These are phyloP conservation scores for Caenorhabditis panamensis DNA, from an alignment of 2,888 invertebrate genomes.

Conservation along the genomic window DNA sequence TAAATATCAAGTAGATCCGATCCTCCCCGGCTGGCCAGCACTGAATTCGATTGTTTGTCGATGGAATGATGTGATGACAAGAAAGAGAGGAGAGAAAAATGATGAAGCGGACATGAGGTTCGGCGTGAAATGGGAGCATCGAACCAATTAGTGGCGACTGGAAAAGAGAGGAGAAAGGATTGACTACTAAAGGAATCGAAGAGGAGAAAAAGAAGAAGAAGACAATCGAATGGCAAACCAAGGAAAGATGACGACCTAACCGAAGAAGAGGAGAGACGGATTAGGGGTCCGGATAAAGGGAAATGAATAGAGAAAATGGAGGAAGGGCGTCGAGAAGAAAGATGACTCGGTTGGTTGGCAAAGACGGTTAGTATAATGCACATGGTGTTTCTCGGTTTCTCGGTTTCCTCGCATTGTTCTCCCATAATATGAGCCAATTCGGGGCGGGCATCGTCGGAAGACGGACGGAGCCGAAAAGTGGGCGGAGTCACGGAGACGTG, in stretches of 20 bases:
- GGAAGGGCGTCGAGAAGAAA: background rate
- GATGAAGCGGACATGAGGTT: slow-evolving; percentile 3
- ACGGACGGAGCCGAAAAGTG: slow-evolving; percentile 10
- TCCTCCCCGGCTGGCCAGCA: slow-evolving; percentile 19
- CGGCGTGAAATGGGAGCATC: slow-evolving; percentile 28
- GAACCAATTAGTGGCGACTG: slow-evolving; percentile 39
- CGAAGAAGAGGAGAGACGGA: slow-evolving; percentile 14
- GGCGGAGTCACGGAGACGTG: slow-evolving; percentile 20
- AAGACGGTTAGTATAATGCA: slow-evolving; percentile 27
- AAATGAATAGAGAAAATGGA: slow-evolving; percentile 11
- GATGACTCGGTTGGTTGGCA: background rate
- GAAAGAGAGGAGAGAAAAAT: slow-evolving; percentile 1
- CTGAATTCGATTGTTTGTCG: slow-evolving; percentile 35
- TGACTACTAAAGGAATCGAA: background rate
- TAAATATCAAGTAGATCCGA: slow-evolving; percentile 48
- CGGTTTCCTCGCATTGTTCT: slow-evolving; percentile 23
- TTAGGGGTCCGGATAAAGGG: slow-evolving; percentile 11
- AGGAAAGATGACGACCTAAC: slow-evolving; percentile 13
- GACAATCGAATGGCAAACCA: slow-evolving; percentile 3
- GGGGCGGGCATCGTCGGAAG: background rate
- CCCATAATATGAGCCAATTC: slow-evolving; percentile 42
- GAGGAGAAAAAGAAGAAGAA: no score
- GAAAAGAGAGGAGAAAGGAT: slow-evolving; percentile 1
- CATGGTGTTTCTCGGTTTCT: background rate
- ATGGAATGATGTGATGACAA: slow-evolving; percentile 23